Conservation (phyloP, 2,113 vertebrate species). For the Centropus unirufus region DNA sequence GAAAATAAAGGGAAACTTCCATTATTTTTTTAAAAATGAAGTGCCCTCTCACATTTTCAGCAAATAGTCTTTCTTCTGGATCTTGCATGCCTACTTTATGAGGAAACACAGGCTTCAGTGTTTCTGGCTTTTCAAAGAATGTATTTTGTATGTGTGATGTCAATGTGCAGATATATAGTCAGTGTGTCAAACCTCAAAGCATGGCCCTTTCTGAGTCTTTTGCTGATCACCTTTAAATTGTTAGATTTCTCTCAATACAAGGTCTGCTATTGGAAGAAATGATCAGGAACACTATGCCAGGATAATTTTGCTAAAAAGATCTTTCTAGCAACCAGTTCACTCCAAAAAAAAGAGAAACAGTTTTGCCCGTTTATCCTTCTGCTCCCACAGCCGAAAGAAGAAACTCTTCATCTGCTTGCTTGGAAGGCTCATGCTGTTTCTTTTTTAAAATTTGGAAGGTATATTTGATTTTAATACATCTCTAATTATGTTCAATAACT, state of each 20-base stretch:
- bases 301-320: not conserved
- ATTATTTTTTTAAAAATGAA: not conserved
- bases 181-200: not conserved
- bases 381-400: not conserved
- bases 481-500: not conserved
- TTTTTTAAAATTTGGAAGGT: not conserved
- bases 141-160: not conserved
- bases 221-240: not conserved
- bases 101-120: not conserved
- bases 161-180: not conserved
- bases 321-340: not conserved
- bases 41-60: not conserved
- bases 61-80: not conserved
- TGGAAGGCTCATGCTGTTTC: not conserved
- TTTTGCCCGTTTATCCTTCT: not conserved
- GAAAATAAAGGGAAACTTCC: not conserved
- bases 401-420: not conserved
- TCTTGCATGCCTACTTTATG: not conserved
- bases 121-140: not conserved
- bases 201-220: not conserved
- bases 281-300: not conserved
- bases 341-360: not conserved
- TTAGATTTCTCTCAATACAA: not conserved
- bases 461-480: not conserved
- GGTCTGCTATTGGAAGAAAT: not conserved